Percentiles rank a stretch among this genome's conserved stretches.
phyloP scores from a whole-genome alignment of 2,797 vertebrate species.

The Brachyalestes nurse region DNA sequence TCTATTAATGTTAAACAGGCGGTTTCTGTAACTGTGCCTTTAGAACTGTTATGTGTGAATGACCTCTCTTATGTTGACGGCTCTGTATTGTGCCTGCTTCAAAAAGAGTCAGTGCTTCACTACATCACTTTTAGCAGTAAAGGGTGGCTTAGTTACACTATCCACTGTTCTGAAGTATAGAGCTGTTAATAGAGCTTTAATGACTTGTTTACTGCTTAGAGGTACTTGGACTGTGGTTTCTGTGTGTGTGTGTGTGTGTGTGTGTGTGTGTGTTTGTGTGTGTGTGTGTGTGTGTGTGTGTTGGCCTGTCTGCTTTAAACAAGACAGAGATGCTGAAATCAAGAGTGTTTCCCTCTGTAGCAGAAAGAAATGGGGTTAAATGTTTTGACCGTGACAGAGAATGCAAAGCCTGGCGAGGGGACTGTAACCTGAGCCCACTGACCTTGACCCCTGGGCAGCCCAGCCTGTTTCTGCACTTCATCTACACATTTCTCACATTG shows the following conservation, averaged over 20 bases:
- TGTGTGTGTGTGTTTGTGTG: slow-evolving; percentile 32
- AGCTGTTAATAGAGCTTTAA: neutral
- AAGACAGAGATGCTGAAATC: slow-evolving; percentile 58
- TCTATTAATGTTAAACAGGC: too few species aligned
- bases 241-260: slow-evolving; percentile 35
- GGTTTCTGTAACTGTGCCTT: too few species aligned
- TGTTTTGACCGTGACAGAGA: slow-evolving; percentile 76
- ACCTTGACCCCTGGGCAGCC: slow-evolving; percentile 66
- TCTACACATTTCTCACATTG: slow-evolving; percentile 47
- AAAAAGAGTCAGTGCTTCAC: too few species aligned
- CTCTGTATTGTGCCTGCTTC: too few species aligned
- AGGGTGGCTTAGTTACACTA: too few species aligned
- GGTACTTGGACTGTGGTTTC: neutral
- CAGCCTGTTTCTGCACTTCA: slow-evolving; percentile 64
- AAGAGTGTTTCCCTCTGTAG: slow-evolving; percentile 72
- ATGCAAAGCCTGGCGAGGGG: slow-evolving; percentile 71
- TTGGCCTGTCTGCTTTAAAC: slow-evolving; percentile 54
- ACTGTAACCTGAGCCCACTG: slow-evolving; percentile 62
- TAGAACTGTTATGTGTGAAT: too few species aligned
- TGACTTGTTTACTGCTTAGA: neutral
- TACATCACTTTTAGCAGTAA: too few species aligned
- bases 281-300: slow-evolving; percentile 26
- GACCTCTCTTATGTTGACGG: too few species aligned
- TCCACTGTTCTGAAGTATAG: too few species aligned
- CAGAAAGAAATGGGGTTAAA: slow-evolving; percentile 74